Evolutionary conservation across 2,797 vertebrate species (phyloP), one percentile per base, ranked within the genome.

Genomic region (Zonotrichia albicollis): DNA sequence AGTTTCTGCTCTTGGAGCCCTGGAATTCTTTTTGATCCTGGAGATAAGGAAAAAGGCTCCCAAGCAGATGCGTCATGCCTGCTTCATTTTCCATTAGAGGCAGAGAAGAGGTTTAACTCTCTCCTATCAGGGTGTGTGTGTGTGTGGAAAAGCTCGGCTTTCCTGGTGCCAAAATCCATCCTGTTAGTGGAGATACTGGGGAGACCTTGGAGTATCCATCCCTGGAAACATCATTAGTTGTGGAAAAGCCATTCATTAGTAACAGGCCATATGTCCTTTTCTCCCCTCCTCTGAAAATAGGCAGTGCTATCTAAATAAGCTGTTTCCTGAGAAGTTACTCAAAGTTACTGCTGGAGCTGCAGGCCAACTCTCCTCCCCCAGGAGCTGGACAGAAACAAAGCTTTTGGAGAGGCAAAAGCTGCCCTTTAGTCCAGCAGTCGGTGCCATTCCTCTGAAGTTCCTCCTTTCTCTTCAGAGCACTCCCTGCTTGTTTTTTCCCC

Each of bases 241-340:
- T 91, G 89, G 87, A 85, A 89, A 93, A 96, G 88, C 71, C 92
- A 94, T 93, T 96, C 78, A 72, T 95, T 94, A 93, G 89, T 90
- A 94, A 23, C 92, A 92, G 89, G 89, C 94, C 89, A 85, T 89
- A 66, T 6, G 91, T 95, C 71, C 78, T 51, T 65, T 92, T 93
- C 9, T 75, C 78, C 84, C 51, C 75, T 94, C 54, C 80, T 79
- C 84, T 87, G 90, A 84, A 80, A 95, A 91, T 21, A 60, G 95
- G 90, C 91, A 87, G 75, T 57, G 65, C 86, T 96, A 94, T 96
- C 94, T 94, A 96, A 96, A 96, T 90, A 96, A 94, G 95, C 96
- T 96, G 94, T 96, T 96, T 95, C 94, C 96, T 97, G 96, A 95
- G 94, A 10, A 95, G 93, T 95, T 95, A 89, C 68, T 97, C 94